Evolutionary conservation across 2,797 vertebrate genomes (phyloP), one percentile per base, ranked within the genome.

Genomic region (Florisuga fusca): DNA sequence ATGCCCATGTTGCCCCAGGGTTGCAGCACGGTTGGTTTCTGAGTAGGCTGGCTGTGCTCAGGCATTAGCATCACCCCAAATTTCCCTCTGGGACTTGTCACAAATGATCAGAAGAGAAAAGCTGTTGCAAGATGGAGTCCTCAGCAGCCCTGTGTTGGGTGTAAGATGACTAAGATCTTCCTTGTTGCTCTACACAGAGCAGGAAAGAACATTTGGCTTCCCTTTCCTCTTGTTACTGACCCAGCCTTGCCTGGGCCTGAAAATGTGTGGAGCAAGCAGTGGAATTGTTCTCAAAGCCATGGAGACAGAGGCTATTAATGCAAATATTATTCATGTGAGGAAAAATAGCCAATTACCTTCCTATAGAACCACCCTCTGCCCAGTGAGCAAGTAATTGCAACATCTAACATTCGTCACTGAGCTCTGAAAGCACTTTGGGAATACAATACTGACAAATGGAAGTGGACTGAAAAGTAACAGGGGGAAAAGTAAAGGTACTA

Each of bases 341-440:
- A 95, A 94, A 96, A 95, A 96, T 95, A 96, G 84, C 91, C 94
- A 95, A 96, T 96, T 97, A 96, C 84, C 71, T 95, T 95, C 71
- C 85, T 58, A 83, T 69, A 93, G 87, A 93, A 84, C 86, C 66
- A 73, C 71, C 84, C 88, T 94, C 91, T 91, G 94, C 89, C 87
- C 90, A 95, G 87, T 68, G 80, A 96, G 94, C 79, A 68, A 64
- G 79, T 94, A 96, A 95, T 87, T 95, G 94, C 93, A 95, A 85
- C 84, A 92, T 77, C 90, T 84, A 92, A 67, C 79, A 89, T 91
- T 90, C 16, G 51, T 94, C 90, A 94, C 22, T 4, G 83, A 93
- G 43, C 85, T 91, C 94, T 91, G 71, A 79, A 82, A 94, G 84
- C 15, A 45, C 74, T 95, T 93, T 0, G 13, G 80, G 86, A 94